phyloP scores from a whole-genome alignment of 2,797 vertebrate genomes.

The Phalloptychus januarius region DNA sequence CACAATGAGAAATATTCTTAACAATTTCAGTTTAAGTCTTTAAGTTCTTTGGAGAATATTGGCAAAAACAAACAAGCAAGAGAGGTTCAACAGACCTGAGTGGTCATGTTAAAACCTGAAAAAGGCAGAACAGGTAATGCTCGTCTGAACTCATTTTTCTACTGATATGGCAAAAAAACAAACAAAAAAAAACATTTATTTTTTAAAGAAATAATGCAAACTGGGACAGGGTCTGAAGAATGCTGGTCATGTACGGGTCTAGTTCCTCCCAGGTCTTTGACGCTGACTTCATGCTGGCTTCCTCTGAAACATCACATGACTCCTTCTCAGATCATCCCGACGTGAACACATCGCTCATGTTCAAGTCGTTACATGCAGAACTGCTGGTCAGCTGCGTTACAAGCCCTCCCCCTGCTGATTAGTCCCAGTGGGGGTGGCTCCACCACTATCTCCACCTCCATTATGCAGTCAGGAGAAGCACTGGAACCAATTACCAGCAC shows the following conservation, averaged over 20 bases:
- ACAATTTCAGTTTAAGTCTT: neutral
- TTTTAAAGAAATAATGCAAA: neutral
- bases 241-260: too few species aligned
- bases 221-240: neutral
- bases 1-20: neutral
- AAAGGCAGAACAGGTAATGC: neutral
- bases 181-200: too few species aligned
- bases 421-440: conserved; percentile 13
- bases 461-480: conserved; percentile 60
- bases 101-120: neutral
- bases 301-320: neutral
- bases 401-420: conserved; percentile 4
- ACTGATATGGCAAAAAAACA: neutral
- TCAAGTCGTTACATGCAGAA: neutral
- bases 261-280: neutral
- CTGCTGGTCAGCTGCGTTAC: conserved; percentile 13
- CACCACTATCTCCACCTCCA: conserved; percentile 30
- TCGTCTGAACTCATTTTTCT: neutral
- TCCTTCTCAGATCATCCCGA: neutral
- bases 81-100: neutral
- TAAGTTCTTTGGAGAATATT: neutral
- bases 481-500: conserved; percentile 69
- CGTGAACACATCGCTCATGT: neutral
- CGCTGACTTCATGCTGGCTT: neutral
- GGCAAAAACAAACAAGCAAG: neutral